Base-by-base conservation (phyloP, 2,888 invertebrate species). In the Alcis repandata region DNA sequence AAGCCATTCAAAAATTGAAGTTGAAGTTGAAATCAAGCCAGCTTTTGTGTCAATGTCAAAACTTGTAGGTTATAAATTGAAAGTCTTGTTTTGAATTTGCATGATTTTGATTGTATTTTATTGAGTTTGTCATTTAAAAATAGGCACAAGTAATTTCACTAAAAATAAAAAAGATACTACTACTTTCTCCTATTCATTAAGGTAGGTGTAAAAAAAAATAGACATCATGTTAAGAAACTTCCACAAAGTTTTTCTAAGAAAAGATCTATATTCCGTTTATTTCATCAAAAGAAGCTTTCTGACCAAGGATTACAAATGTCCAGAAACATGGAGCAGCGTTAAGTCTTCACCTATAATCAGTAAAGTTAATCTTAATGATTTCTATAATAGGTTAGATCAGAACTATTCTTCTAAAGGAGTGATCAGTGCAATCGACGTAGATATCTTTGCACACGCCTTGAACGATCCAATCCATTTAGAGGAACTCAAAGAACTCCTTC, bases 361-460 rank as follows among this genome's bases (percentile, higher is more conserved):
- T 69, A 94, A 94, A 83, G 90, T 97, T 33, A 95, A 96, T 76
- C 70, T 95, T 60, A 95, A 95, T 68, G 95, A 96, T 75, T 94
- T 97, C 70, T 97, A 96, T 81, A 90, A 95, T 77, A 95, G 96
- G 66, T 77, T 98, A 45, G 96, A 97, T 63, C 95, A 95, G 75
- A 95, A 95, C 71, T 96, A 95, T 79, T 90, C 95, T 48, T 94
- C 92, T 41, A 93, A 93, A 62, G 95, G 95, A 15, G 94, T 94
- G 72, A 94, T 96, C 15, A 96, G 95, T 85, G 95, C 97, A 2
- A 94, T 98, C 27, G 98, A 98, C 86, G 94, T 98, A 9, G 98
- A 98, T 82, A 94, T 98, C 75, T 97, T 97, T 85, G 95, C 95
- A 0, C 97, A 98, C 88, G 94, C 94, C 20, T 81, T 96, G 6